Evolutionary conservation across 1,140 invertebrate genomes (phyloP), one percentile per base, ranked within the genome.

Genomic region (Drosophila asahinai): DNA sequence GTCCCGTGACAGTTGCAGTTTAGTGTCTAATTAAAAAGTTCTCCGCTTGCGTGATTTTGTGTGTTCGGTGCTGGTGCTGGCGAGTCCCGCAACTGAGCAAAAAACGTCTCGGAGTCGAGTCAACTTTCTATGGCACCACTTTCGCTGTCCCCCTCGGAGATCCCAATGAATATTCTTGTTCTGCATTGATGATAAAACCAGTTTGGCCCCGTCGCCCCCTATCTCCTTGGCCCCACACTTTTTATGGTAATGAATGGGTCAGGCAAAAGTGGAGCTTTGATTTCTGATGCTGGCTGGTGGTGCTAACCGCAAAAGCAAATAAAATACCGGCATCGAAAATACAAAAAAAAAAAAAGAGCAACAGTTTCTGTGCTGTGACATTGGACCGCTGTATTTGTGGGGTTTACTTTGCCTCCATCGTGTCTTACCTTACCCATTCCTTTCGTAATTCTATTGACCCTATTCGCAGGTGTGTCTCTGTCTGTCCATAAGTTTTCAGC

Each of bases 41-140:
- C 58, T 73, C 22, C 27, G 67, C 67, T 38, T 40, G 54, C 38
- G 5, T 49, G 45, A 30, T 66, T 68, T 25, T 58, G 30, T 57
- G 33, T 66, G 40, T 52, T 19, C 40, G 47, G 14, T 40, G 36
- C 33, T 36, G 33, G 5, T 14, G 30, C 9, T n/a, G 49, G 25
- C 22, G 30, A 43, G 71, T 38, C 66, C 66, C 49, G 47, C 58
- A 15, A 47, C 51, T 48, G 25, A 49, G 57, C 73, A 63, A 61
- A 62, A 65, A 75, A 12, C 49, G n/a, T 47, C 48, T 54, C 48
- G 22, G 33, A 73, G 71, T 42, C 55, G 42, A 76, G 59, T 68
- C 67, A 89, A 84, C 84, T 89, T 89, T 89, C 84, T 89, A 89
- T 89, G 76, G 86, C 86, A 89, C 70, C 84, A 89, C 84, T 89